Percentiles rank a stretch among this genome's conserved stretches.
Evolutionary conservation across 37 sponge, comb jelly and placozoan species (phyloP).

Genomic region (Diacarnus erythraeanus): DNA sequence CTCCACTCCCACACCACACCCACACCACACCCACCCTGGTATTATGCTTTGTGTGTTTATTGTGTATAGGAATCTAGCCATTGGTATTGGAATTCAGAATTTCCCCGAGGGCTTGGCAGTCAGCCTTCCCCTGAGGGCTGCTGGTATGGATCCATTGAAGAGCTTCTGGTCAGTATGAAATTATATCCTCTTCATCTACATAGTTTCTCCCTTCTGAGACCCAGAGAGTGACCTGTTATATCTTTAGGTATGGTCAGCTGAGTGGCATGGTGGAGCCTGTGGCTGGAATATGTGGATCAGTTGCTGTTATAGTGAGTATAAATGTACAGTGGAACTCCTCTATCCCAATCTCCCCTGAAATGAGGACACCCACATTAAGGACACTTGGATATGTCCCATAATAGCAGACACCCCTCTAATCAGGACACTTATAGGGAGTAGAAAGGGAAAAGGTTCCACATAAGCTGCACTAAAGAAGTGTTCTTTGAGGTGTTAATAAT

Average conservation of each 20-base stretch:
- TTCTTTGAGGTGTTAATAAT: no score
- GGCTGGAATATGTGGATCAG: constrained; percentile 87
- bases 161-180: constrained; percentile 91
- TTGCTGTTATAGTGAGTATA: constrained; percentile 74
- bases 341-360: neutral
- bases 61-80: constrained; percentile 74
- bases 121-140: constrained; percentile 89
- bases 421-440: no score
- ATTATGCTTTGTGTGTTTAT: no score
- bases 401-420: no score
- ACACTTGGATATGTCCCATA: no score
- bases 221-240: neutral
- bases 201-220: no score
- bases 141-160: constrained; percentile 76
- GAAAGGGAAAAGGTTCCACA: no score
- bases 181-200: no score
- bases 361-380: neutral
- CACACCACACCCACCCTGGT: neutral
- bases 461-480: no score
- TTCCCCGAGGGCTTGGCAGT: constrained; percentile 98
- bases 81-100: constrained; percentile 97
- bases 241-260: constrained; percentile 89
- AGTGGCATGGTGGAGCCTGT: constrained; percentile 98
- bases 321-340: no score
- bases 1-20: neutral